Conservation (phyloP, 2,113 vertebrate species). For the Oncorhynchus masou region DNA sequence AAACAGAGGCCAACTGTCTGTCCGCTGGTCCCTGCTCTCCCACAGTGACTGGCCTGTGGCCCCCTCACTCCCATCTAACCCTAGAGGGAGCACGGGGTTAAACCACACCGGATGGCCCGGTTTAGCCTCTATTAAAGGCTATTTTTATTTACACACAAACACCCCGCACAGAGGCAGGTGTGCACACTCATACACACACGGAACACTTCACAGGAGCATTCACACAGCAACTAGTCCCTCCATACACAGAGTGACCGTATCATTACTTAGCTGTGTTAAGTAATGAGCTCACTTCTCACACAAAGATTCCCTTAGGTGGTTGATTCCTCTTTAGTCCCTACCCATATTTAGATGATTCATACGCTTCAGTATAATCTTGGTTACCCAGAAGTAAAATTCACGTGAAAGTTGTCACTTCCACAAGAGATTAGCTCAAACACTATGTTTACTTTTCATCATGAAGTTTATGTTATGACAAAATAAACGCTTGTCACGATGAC, state of each 20-base stretch:
- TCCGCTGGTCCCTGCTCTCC: not conserved
- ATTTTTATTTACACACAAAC: not conserved
- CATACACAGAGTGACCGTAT: too few relatives aligned
- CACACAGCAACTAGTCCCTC: too few relatives aligned
- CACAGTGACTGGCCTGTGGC: not conserved
- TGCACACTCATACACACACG: not conserved
- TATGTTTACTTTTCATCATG: not conserved
- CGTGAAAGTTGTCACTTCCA: too few relatives aligned
- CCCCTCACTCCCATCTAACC: not conserved
- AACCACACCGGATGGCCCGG: not conserved
- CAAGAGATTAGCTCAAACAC: not conserved
- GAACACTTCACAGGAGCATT: not conserved
- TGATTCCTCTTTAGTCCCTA: not conserved
- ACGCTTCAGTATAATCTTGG: too few relatives aligned
- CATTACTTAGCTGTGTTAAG: too few relatives aligned
- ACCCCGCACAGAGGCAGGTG: not conserved
- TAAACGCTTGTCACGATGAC: too few relatives aligned
- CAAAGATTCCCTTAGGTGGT: slow-evolving; percentile 4
- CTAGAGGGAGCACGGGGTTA: not conserved
- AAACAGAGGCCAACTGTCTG: not conserved
- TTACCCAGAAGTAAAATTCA: too few relatives aligned
- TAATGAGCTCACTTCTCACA: not conserved
- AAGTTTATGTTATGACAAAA: not conserved
- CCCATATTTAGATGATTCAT: not conserved
- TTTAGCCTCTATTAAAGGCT: not conserved